Conservation (phyloP, 2,888 invertebrate genomes). For the Melinaea marsaeus region DNA sequence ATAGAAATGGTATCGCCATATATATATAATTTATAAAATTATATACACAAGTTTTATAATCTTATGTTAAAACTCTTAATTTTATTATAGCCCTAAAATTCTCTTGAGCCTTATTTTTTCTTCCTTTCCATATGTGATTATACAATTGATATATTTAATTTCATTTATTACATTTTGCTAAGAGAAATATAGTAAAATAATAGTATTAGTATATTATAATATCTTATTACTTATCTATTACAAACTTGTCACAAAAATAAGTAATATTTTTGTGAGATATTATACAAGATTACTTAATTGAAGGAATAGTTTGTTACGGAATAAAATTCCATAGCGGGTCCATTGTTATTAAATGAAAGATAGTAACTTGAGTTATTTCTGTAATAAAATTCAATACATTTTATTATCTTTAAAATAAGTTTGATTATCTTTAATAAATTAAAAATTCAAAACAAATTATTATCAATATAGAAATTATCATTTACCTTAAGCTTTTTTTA, state of each 20-base stretch:
- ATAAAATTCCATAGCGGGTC: slow-evolving; percentile 25
- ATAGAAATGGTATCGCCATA: too few species aligned
- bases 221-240: slow-evolving; percentile 21
- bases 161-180: slow-evolving; percentile 12
- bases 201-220: too few species aligned
- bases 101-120: too few species aligned
- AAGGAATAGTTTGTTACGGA: slow-evolving; percentile 18
- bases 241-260: not conserved
- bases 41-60: too few species aligned
- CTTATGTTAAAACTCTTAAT: too few species aligned
- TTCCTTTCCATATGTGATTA: not conserved
- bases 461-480: too few species aligned
- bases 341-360: slow-evolving; percentile 18
- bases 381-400: not conserved
- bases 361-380: slow-evolving; percentile 4
- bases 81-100: too few species aligned
- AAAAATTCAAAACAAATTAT: too few species aligned
- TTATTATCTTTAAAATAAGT: slow-evolving; percentile 7
- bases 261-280: not conserved
- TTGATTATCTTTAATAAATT: not conserved
- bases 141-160: slow-evolving; percentile 15
- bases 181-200: too few species aligned
- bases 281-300: slow-evolving; percentile 6
- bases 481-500: too few species aligned
- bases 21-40: too few species aligned